These are phyloP conservation scores for Varecia variegata DNA, from an alignment of 2,797 vertebrate genomes.

Conservation along the genomic window DNA sequence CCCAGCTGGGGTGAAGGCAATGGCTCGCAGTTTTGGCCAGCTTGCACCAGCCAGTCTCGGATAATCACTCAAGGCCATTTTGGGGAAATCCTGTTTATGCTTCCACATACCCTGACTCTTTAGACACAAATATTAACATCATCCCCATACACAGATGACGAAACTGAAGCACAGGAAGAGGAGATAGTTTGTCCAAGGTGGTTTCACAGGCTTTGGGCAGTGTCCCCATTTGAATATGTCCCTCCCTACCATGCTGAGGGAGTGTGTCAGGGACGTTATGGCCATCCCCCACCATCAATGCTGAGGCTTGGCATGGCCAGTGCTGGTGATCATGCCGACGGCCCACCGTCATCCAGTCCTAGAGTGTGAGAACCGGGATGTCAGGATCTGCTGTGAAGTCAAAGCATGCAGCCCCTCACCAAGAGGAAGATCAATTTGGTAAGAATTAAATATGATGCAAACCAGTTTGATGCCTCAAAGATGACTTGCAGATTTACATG, in stretches of 20 bases:
- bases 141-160: background rate
- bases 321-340: background rate
- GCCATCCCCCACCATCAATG: background rate
- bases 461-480: background rate
- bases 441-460: background rate
- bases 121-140: background rate
- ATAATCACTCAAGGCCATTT: background rate
- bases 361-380: background rate
- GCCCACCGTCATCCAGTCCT: background rate
- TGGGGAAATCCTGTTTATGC: background rate
- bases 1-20: background rate
- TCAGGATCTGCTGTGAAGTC: background rate
- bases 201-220: background rate
- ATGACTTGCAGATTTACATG: background rate
- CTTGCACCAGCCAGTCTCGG: background rate
- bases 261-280: background rate
- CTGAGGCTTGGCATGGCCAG: background rate
- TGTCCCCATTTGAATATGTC: background rate
- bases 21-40: background rate
- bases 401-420: background rate
- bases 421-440: background rate
- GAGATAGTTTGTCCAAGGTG: background rate
- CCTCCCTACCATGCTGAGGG: background rate
- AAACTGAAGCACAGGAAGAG: background rate
- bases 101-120: background rate